Percentiles rank a stretch among this genome's conserved stretches.
Evolutionary conservation across 2,113 vertebrate genomes (phyloP).

Genomic region (Bombycilla garrulus): DNA sequence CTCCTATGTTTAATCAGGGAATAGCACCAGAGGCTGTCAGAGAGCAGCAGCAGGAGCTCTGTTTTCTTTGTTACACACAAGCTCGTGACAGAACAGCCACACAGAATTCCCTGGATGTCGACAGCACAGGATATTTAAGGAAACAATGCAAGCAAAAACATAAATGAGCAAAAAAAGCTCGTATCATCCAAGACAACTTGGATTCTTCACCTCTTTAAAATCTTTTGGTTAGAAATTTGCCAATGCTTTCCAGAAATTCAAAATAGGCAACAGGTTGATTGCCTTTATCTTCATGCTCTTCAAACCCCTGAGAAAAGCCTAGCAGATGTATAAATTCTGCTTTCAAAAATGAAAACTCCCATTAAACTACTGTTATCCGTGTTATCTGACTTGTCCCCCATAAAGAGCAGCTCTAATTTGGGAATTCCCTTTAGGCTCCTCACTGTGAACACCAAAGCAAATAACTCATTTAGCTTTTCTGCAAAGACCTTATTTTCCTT

Average conservation of each 20-base stretch:
- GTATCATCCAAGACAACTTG: neutral
- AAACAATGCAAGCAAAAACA: neutral
- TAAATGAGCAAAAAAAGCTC: neutral
- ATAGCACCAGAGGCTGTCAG: neutral
- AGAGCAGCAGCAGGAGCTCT: neutral
- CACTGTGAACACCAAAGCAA: constrained; percentile 47
- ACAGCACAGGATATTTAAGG: neutral
- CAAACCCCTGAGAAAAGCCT: neutral
- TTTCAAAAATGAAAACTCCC: neutral
- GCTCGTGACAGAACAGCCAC: neutral
- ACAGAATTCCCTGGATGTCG: neutral
- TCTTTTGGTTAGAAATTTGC: neutral
- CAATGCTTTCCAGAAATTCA: neutral
- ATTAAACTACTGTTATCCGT: constrained; percentile 6
- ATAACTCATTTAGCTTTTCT: constrained; percentile 61
- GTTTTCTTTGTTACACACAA: neutral
- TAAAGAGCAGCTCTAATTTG: constrained; percentile 23
- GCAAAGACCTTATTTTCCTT: constrained; percentile 51
- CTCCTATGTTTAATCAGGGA: neutral
- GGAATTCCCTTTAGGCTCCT: constrained; percentile 53
- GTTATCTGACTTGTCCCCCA: constrained; percentile 10
- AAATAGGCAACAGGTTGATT: neutral
- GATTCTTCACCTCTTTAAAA: neutral
- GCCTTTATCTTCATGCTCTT: neutral
- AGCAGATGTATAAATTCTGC: neutral